These are phyloP conservation scores for Heteropelma amictum DNA, from an alignment of 2,888 invertebrate genomes.

Conservation along the genomic window DNA sequence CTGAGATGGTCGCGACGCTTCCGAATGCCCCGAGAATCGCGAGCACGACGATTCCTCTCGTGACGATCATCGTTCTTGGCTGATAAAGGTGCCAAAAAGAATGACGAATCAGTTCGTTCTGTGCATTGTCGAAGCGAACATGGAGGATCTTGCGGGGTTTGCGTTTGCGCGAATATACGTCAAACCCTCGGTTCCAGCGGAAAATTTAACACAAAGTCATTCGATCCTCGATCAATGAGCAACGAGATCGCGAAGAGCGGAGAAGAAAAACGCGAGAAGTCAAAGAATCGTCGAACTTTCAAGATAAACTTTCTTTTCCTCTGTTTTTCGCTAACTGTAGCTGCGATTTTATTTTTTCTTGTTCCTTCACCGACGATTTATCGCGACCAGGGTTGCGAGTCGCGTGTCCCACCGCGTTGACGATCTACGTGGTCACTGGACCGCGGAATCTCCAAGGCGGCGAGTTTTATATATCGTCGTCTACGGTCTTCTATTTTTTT, in stretches of 20 bases:
- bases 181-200: no score
- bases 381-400: conserved; percentile 50
- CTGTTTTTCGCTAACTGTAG: no score
- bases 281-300: no score
- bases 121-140: neutral
- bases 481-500: no score
- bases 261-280: neutral
- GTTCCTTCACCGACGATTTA: no score
- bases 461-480: conserved; percentile 77
- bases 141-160: neutral
- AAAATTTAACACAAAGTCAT: neutral
- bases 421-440: conserved; percentile 68
- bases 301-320: no score
- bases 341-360: no score
- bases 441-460: conserved; percentile 67
- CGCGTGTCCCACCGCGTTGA: conserved; percentile 59
- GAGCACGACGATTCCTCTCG: conserved; percentile 42
- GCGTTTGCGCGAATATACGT: no score
- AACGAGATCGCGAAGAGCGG: neutral
- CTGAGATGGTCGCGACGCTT: conserved; percentile 63
- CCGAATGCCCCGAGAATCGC: conserved; percentile 58
- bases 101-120: neutral
- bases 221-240: neutral
- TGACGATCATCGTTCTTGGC: conserved; percentile 48
- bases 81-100: no score